Conservation (phyloP, 2,113 vertebrate species). For the Chloropsis cyanopogon region DNA sequence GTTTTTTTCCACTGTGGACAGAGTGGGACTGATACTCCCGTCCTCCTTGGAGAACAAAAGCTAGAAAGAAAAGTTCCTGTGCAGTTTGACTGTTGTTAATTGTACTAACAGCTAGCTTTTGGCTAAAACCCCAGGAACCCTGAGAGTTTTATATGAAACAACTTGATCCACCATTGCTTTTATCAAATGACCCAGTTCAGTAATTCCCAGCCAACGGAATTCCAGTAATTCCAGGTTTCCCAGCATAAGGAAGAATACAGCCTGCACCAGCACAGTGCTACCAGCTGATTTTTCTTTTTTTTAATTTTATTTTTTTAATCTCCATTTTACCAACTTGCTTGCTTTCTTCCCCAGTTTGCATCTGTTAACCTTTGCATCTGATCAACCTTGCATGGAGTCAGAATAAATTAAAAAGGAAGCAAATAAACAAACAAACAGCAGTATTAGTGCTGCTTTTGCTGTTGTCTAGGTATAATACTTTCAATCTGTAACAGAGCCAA, state of each 20-base stretch:
- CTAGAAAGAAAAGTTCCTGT: not conserved
- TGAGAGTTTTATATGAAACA: not conserved
- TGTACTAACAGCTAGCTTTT: not conserved
- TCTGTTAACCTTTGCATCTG: slow-evolving; percentile 18
- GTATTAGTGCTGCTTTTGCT: not conserved
- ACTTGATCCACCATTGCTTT: not conserved
- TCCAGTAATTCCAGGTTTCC: not conserved
- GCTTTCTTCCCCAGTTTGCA: slow-evolving; percentile 36
- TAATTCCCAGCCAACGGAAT: not conserved
- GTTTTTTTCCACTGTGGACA: not conserved
- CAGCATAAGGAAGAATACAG: not conserved
- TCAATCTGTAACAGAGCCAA: not conserved
- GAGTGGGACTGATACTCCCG: not conserved
- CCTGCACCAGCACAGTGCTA: not conserved
- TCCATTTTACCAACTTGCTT: slow-evolving; percentile 21
- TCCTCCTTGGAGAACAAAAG: not conserved
- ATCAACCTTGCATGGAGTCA: slow-evolving; percentile 5
- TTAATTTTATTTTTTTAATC: not conserved
- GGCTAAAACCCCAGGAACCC: not conserved
- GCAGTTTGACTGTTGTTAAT: not conserved
- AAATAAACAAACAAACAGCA: not conserved
- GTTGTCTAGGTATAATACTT: slow-evolving; percentile 28
- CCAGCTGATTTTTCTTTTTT: not conserved
- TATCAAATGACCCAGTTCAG: slow-evolving; percentile 12
- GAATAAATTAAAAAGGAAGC: slow-evolving; percentile 41